phyloP scores from a whole-genome alignment of 2,113 vertebrate species.

The Telmatochromis sp. region DNA sequence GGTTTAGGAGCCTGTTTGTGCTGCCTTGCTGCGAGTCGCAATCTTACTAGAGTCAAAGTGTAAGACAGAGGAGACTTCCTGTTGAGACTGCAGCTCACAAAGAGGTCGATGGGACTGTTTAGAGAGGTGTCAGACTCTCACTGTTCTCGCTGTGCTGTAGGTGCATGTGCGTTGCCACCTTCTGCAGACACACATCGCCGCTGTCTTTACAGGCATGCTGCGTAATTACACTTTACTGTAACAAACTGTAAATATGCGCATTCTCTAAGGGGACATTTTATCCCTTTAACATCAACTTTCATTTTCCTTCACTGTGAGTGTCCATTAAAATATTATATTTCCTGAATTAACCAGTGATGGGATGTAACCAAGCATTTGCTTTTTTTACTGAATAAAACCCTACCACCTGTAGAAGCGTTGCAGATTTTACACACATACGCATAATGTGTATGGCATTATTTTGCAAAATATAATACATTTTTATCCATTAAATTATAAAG shows the following conservation, averaged over 20 bases:
- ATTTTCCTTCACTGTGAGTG: not conserved
- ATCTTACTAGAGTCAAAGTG: not conserved
- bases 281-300: not conserved
- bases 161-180: not conserved
- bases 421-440: not conserved
- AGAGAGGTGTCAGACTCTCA: constrained; percentile 2
- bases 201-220: not conserved
- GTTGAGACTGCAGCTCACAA: constrained; percentile 14
- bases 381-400: not conserved
- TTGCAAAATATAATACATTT: not conserved
- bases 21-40: not conserved
- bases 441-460: not conserved
- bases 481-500: not conserved
- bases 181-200: not conserved
- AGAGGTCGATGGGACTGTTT: constrained; percentile 35
- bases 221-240: not conserved
- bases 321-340: not conserved
- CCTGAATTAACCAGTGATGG: not conserved
- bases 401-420: not conserved
- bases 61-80: constrained; percentile 20
- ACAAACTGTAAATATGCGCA: not conserved
- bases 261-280: not conserved
- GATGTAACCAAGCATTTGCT: not conserved
- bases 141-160: not conserved
- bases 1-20: not conserved